These are phyloP conservation scores for Selenia dentaria DNA, from an alignment of 2,888 invertebrate genomes.

Conservation along the genomic window DNA sequence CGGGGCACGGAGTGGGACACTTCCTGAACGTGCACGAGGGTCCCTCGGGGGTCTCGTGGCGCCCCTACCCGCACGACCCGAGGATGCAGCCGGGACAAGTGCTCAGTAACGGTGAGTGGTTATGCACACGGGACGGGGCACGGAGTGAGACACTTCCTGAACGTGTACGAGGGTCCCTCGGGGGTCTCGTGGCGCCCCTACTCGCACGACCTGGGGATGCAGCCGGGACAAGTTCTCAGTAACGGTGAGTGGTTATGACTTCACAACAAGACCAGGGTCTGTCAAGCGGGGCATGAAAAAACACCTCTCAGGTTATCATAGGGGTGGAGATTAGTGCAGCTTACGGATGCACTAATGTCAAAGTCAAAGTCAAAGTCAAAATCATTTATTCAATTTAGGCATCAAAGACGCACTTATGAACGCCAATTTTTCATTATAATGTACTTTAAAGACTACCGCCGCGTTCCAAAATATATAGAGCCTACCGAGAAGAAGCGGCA, in stretches of 20 bases:
- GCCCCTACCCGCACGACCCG: conserved; percentile 89
- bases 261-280: neutral
- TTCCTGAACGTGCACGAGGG: conserved; percentile 97
- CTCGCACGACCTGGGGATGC: conserved; percentile 91
- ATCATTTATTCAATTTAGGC: too few relatives aligned
- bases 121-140: too few relatives aligned
- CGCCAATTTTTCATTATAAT: too few relatives aligned
- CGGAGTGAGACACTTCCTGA: conserved; percentile 85
- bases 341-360: too few relatives aligned
- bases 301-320: too few relatives aligned
- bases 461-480: too few relatives aligned
- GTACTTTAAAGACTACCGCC: too few relatives aligned
- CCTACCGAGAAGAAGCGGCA: too few relatives aligned
- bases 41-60: conserved; percentile 91
- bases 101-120: conserved; percentile 88
- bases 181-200: conserved; percentile 90
- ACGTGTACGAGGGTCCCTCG: conserved; percentile 97
- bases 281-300: too few relatives aligned
- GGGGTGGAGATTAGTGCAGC: too few relatives aligned
- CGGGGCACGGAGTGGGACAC: conserved; percentile 43
- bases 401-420: too few relatives aligned
- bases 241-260: conserved; percentile 83
- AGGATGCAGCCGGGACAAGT: conserved; percentile 92
- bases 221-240: conserved; percentile 92
- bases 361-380: too few relatives aligned